phyloP scores from a whole-genome alignment of 2,888 invertebrate genomes.

The Heliconius ismenius region DNA sequence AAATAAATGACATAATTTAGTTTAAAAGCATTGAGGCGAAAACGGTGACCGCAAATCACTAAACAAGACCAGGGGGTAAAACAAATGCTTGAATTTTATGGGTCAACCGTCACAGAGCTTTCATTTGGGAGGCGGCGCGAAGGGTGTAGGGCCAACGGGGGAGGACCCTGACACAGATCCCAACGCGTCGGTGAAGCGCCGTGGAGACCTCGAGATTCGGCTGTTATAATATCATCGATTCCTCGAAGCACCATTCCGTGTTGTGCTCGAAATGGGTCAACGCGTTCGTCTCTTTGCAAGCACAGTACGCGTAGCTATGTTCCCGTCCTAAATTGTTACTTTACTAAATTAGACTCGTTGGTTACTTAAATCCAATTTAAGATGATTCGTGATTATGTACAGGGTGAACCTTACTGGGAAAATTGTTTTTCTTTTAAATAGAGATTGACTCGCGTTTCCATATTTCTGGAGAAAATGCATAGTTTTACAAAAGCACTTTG shows the following conservation, averaged over 20 bases:
- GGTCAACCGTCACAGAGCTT: conserved; percentile 67
- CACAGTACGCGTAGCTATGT: conserved; percentile 65
- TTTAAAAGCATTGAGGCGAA: conserved; percentile 46
- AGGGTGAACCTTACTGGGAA: neutral
- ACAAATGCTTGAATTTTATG: conserved; percentile 74
- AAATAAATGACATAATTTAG: neutral
- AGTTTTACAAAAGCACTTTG: neutral
- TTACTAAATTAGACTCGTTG: conserved; percentile 61
- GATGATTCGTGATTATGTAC: neutral
- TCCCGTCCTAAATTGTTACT: conserved; percentile 74
- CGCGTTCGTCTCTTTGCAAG: conserved; percentile 62
- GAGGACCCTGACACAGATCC: conserved; percentile 81
- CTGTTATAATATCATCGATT: conserved; percentile 75
- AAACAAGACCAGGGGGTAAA: conserved; percentile 65
- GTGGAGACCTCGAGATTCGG: conserved; percentile 75
- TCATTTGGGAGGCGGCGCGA: conserved; percentile 57
- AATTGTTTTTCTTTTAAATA: neutral
- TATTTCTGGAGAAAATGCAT: neutral
- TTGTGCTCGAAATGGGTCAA: conserved; percentile 78
- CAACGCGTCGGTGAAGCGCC: conserved; percentile 72
- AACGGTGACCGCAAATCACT: conserved; percentile 62
- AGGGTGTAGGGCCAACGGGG: conserved; percentile 71
- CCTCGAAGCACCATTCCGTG: conserved; percentile 66
- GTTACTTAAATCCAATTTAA: conserved; percentile 6
- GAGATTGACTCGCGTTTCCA: neutral